Evolutionary conservation across 2,797 vertebrate species (phyloP).

Genomic region (Pygocentrus nattereri): DNA sequence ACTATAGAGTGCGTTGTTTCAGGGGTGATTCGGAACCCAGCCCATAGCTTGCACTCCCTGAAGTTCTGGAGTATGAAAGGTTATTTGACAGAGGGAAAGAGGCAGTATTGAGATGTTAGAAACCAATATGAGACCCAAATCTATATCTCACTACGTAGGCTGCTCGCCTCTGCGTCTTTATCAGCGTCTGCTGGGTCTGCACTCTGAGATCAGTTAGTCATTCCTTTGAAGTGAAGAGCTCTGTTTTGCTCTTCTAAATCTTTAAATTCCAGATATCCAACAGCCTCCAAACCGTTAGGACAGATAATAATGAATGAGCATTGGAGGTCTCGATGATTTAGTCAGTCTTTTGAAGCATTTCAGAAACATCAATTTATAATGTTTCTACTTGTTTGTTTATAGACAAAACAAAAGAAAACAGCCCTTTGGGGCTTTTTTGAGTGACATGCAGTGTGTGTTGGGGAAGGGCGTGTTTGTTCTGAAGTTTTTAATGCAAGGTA

Average conservation of each 20-base stretch:
- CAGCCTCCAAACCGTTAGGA: conserved; percentile 58
- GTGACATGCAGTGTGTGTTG: neutral
- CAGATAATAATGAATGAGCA: conserved; percentile 58
- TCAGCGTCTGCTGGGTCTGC: conserved; percentile 60
- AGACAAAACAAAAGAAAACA: conserved; percentile 40
- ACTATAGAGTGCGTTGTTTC: neutral
- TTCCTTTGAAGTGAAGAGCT: conserved; percentile 70
- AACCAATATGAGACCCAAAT: conserved; percentile 26
- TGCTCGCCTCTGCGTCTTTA: conserved; percentile 57
- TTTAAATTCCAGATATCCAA: conserved; percentile 60
- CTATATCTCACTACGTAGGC: conserved; percentile 57
- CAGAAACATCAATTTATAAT: conserved; percentile 17
- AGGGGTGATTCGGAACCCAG: no score
- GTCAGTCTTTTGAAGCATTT: conserved; percentile 2
- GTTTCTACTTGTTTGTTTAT: conserved; percentile 15
- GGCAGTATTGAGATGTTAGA: neutral
- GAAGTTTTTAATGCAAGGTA: conserved; percentile 60
- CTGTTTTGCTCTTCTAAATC: conserved; percentile 54
- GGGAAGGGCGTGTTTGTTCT: conserved; percentile 27
- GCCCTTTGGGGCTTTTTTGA: neutral
- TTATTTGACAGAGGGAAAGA: neutral
- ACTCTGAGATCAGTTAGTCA: conserved; percentile 63
- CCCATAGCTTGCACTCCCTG: neutral
- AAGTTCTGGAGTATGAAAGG: neutral
- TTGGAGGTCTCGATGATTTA: conserved; percentile 35